Base-by-base conservation (phyloP, 1,140 invertebrate genomes). In the Lysiphlebus fabarum region DNA sequence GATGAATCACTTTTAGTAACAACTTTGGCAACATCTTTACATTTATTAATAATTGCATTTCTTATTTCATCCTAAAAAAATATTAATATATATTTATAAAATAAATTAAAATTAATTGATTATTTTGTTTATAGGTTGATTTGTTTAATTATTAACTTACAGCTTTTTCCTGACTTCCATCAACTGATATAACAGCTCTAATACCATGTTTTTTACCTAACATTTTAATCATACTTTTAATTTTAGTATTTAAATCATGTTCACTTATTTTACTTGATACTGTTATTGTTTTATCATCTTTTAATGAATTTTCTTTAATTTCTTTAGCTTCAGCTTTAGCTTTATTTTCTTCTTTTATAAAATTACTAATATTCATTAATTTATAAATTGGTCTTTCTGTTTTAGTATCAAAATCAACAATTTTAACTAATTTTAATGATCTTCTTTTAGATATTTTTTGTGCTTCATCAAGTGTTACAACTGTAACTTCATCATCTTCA, bases 341-440 rank as follows among this genome's bases (percentile, higher is more conserved):
- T 67, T 75, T 81, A 77, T 47, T 63, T 53, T 61, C 76, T 67
- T 69, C 75, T 67, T 63, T 56, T 14, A 67, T 65, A 58, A 72
- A 76, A 62, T 80, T 68, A 7, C 65, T 45, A 6, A 63, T 71
- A 6, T 71, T 71, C 73, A 81, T 77, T 7, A 82, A 81, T 80
- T 85, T 84, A 67, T 85, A 89, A 34, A 86, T 70, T 12, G 85
- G 80, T 44, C 85, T 76, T 34, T 84, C 76, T 4, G 83, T 83
- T 75, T 86, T 85, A 1, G 81, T 75, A 69, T 86, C 84, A 7
- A 79, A 71, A 70, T 88, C 84, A 40, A 84, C 69, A 36, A 87
- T 71, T 71, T 86, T 85, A 1, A 88, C 75, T 44, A 89, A 69
- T 71, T 87, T 87, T 56, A 88, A 75, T 45, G 85, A 82, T 66